Base-by-base conservation (phyloP, 1,140 invertebrate genomes). In the Neodiprion pinetum region DNA sequence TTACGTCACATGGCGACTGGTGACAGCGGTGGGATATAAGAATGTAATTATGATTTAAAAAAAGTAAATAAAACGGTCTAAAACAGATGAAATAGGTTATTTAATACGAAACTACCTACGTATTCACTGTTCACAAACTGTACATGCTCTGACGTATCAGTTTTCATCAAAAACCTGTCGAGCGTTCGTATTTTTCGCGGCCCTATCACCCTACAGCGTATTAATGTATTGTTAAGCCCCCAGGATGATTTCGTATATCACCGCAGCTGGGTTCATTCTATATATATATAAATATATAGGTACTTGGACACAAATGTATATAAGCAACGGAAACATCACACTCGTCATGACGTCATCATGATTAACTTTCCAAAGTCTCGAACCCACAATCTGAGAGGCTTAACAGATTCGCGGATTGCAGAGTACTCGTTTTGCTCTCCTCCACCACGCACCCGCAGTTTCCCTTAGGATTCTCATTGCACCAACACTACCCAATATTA, bases 321-420 rank as follows among this genome's bases (percentile, higher is more conserved):
- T 48, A 23, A 48, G 48, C 48, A 12, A 9, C 77, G 77, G 78
- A 81, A 85, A 79, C 79, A 80, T 78, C 80, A 83, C 67, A 77
- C 80, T 73, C 70, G 75, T 11, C 40, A 21, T 80, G 78, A 82
- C 77, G 79, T 81, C 79, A 79, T 81, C 79, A 84, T 86, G 84
- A 86, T 86, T 87, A 86, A 87, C 84, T 84, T 76, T 75, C 72
- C 77, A 79, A 79, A 80, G 84, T 80, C 83, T 80, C 78, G 78
- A 81, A 82, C 80, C 77, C 79, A 84, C 83, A 83, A 86, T 87
- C 85, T 85, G 78, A 81, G 82, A 85, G 80, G 81, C 84, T 85
- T 85, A 85, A 78, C 81, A 80, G 79, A 80, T 81, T 78, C 79
- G 75, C 77, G 78, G 76, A 75, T 75, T 40, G 28, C 28, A 40